A percentile compares a stretch with the other conserved stretches of the same genome.
These are phyloP conservation scores for Tetraodon nigroviridis DNA, from an alignment of 2,113 vertebrate genomes.

Conservation along the genomic window DNA sequence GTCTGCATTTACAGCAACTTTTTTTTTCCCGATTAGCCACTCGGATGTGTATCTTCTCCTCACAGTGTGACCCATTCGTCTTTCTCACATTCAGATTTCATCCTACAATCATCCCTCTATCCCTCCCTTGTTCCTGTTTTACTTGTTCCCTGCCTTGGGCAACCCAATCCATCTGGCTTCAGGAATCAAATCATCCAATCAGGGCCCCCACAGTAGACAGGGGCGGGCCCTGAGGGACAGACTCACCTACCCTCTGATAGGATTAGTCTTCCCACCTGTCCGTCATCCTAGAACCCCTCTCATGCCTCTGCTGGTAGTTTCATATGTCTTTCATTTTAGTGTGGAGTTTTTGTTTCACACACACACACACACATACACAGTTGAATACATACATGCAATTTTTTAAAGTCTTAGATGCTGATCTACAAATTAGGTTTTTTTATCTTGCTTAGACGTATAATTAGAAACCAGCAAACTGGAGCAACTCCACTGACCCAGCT, in stretches of 20 bases:
- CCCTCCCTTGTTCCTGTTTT: conserved; percentile 15
- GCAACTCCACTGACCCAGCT: too few relatives aligned
- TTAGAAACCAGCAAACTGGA: too few relatives aligned
- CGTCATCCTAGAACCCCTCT: conserved; percentile 45
- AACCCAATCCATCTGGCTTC: conserved; percentile 67
- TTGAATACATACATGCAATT: conserved; percentile 8
- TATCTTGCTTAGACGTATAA: too few relatives aligned
- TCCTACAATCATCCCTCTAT: conserved; percentile 32
- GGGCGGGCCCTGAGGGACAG: conserved; percentile 63
- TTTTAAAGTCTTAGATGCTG: conserved; percentile 23
- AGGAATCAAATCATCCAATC: conserved; percentile 67
- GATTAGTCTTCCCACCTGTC: conserved; percentile 67
- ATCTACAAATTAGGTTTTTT: neutral
- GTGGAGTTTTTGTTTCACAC: conserved; percentile 11
- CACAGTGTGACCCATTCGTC: conserved; percentile 38
- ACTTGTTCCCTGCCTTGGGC: conserved; percentile 46
- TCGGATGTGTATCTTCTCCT: conserved; percentile 49
- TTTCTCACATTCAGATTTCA: conserved; percentile 50
- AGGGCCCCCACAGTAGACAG: conserved; percentile 55
- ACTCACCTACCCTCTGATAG: conserved; percentile 56
- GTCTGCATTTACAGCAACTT: conserved; percentile 60
- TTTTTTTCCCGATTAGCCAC: conserved; percentile 51
- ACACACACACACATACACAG: conserved; percentile 6
- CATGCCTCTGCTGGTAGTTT: conserved; percentile 41
- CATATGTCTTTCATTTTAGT: conserved; percentile 37